Base-by-base conservation (phyloP, 2,888 invertebrate species). In the Liopterus haemorrhoidalis region DNA sequence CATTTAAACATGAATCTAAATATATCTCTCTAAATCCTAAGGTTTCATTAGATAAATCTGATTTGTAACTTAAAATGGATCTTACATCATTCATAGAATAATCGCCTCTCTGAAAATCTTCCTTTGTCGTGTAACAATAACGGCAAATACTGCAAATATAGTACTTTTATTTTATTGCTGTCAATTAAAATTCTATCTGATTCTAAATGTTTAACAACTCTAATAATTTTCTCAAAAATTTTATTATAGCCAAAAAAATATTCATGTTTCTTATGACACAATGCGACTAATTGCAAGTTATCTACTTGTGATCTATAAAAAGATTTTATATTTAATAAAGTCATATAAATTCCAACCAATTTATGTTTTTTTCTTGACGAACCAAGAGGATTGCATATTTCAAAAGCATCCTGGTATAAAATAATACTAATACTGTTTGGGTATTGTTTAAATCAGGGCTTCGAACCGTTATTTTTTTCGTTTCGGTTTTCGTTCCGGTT, bases 351-450 rank as follows among this genome's bases (percentile, higher is more conserved):
- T n/a, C n/a, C n/a, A n/a, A n/a, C n/a, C n/a, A n/a, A n/a, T n/a
- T n/a, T n/a, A 37, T 62, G n/a, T n/a, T n/a, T n/a, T n/a, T n/a
- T n/a, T 49, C 48, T 58, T 5, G 58, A 50, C 2, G 57, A 49
- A 8, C 60, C 59, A 11, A 62, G 33, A 11, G 59, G 59, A 49
- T 61, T 60, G 14, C 60, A 59, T 24, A 57, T 12, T 47, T 61
- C 58, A 46, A 61, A 58, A 5, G 54, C 54, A 52, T 60, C 59
- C 49, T 60, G 59, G 50, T 54, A 61, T 11, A 61, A 31, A 32
- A 61, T 56, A n/a, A 60, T 46, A 46, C 46, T 36, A 18, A 53
- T 9, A 12, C 46, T n/a, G n/a, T n/a, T n/a, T n/a, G n/a, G n/a
- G n/a, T n/a, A n/a, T n/a, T n/a, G n/a, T n/a, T n/a, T n/a, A n/a